Evolutionary conservation across 2,797 vertebrate genomes (phyloP).

Genomic region (Mus minutoides): DNA sequence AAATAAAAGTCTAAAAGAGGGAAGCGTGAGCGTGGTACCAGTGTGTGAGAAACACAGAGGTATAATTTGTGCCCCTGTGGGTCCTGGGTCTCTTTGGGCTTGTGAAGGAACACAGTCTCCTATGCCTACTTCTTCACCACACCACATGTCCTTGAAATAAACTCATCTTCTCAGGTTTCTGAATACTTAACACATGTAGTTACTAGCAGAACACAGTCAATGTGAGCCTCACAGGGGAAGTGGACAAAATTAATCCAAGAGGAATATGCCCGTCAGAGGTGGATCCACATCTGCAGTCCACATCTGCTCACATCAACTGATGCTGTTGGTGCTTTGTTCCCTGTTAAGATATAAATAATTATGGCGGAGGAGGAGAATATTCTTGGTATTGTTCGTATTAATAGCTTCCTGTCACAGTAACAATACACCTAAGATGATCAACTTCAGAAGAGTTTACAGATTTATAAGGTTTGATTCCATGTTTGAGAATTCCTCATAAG

Average conservation of each 20-base stretch:
- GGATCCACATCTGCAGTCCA: too few relatives aligned
- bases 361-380: background rate
- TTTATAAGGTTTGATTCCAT: background rate
- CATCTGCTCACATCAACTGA: background rate
- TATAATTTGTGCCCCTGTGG: background rate
- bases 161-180: background rate
- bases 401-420: background rate
- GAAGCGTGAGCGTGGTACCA: background rate
- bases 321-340: background rate
- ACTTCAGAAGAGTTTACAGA: background rate
- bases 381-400: background rate
- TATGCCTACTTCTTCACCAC: background rate
- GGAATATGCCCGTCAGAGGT: background rate
- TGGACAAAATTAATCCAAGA: background rate
- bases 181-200: background rate
- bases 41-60: background rate
- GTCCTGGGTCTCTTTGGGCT: background rate
- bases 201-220: background rate
- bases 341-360: background rate
- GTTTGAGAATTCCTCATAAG: background rate
- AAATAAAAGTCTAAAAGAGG: background rate
- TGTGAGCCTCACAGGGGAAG: background rate
- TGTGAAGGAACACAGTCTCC: background rate
- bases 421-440: background rate
- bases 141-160: background rate